Percentiles rank a stretch among this genome's conserved stretches.
Conservation (phyloP, 2,113 vertebrate species). For the Chionis minor region DNA sequence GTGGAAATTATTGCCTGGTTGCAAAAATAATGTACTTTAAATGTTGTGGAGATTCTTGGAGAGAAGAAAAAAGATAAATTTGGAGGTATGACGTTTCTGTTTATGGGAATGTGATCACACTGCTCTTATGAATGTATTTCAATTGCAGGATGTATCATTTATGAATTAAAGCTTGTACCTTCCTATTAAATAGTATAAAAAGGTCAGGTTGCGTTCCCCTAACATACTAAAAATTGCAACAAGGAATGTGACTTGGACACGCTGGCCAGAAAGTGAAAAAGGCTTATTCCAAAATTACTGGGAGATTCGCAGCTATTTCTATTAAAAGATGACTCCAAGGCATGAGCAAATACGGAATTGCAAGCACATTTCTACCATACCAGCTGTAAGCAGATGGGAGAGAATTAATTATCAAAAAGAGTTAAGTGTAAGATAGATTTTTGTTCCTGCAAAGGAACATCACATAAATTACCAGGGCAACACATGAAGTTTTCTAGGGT, state of each 20-base stretch:
- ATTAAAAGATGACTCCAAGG: constrained; percentile 25
- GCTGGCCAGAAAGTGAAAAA: neutral
- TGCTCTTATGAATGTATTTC: neutral
- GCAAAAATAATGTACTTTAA: neutral
- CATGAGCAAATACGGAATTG: constrained; percentile 19
- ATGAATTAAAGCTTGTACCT: neutral
- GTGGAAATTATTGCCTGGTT: neutral
- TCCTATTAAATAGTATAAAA: neutral
- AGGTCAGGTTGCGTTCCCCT: neutral
- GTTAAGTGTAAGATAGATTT: constrained; percentile 22
- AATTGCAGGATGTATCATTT: neutral
- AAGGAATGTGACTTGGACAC: neutral
- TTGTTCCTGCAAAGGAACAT: constrained; percentile 36
- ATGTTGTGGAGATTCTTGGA: neutral
- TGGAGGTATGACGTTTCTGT: neutral
- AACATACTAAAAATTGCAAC: neutral
- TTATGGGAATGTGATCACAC: neutral
- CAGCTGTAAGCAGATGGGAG: constrained; percentile 41
- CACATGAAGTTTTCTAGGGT: neutral
- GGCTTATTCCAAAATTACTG: neutral
- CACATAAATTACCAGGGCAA: constrained; percentile 9
- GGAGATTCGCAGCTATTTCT: neutral
- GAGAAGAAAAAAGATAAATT: neutral
- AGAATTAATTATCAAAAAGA: constrained; percentile 47
- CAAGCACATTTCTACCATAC: neutral